A percentile compares a stretch with the other conserved stretches of the same genome.
Evolutionary conservation across 30 jellyfish, hydroid and myxozoan species (phyloP).

Genomic region (Catostylus mosaicus): DNA sequence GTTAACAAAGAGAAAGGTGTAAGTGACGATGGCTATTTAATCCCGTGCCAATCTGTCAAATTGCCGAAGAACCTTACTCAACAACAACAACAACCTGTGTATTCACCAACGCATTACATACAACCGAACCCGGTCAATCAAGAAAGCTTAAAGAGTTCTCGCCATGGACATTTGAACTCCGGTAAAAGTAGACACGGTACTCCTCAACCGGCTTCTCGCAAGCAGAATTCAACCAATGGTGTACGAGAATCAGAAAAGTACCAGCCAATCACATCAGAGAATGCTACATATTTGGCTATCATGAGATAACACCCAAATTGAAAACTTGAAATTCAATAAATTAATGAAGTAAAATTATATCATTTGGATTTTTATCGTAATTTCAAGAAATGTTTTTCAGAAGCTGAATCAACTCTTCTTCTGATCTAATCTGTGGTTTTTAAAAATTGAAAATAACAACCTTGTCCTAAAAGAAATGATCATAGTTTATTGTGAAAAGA

Average conservation of each 20-base stretch:
- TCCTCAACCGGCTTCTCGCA: no score
- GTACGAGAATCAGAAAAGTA: neutral
- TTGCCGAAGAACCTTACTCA: neutral
- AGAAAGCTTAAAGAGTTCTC: neutral
- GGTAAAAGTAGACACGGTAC: neutral
- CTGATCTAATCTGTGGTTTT: no score
- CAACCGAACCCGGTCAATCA: conserved; percentile 26
- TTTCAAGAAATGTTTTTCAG: no score
- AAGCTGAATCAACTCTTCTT: no score
- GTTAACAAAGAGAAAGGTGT: neutral
- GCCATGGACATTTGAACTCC: neutral
- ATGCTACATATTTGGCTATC: conserved; percentile 18
- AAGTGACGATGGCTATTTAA: neutral
- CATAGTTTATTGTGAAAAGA: no score
- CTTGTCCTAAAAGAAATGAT: no score
- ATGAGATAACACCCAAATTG: no score
- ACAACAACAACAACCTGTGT: neutral
- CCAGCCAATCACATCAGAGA: conserved; percentile 38
- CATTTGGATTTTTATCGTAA: no score
- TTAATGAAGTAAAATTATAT: no score
- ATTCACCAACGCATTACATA: conserved; percentile 10
- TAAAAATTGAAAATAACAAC: no score
- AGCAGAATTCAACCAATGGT: neutral
- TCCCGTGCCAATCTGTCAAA: neutral
- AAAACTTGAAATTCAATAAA: no score